Percentiles rank a stretch among this genome's conserved stretches.
phyloP scores from a whole-genome alignment of 2,113 vertebrate genomes.

The Hippoglossus stenolepis region DNA sequence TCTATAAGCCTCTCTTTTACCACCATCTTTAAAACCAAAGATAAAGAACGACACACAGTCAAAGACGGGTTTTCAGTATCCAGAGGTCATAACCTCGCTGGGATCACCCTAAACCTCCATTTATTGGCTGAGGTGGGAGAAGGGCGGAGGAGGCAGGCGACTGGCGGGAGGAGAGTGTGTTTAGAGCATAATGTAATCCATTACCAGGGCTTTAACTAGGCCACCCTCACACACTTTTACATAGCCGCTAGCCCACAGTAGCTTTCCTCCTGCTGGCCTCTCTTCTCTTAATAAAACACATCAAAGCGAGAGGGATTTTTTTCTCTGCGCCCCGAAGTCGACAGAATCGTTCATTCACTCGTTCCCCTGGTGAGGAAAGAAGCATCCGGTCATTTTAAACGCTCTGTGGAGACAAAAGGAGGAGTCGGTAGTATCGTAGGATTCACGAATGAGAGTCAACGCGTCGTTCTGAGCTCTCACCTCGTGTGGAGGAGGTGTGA shows the following conservation, averaged over 20 bases:
- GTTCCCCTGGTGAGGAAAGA: background rate
- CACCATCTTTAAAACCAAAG: background rate
- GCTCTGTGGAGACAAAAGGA: background rate
- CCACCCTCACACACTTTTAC: conserved; percentile 28
- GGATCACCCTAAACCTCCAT: conserved; percentile 2
- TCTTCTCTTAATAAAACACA: conserved; percentile 3
- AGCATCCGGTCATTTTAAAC: background rate
- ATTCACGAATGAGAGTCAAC: conserved; percentile 45
- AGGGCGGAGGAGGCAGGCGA: conserved; percentile 19
- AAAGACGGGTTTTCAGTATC: background rate
- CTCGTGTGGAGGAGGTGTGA: conserved; percentile 65
- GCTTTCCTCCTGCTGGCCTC: conserved; percentile 5
- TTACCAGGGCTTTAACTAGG: conserved; percentile 42
- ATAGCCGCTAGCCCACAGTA: conserved; percentile 3
- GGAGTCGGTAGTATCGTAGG: background rate
- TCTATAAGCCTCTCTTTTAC: background rate
- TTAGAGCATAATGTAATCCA: conserved; percentile 45
- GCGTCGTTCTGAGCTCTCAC: conserved; percentile 52
- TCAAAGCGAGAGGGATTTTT: conserved; percentile 14
- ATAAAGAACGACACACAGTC: too few species aligned
- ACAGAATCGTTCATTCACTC: background rate
- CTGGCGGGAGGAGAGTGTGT: conserved; percentile 21
- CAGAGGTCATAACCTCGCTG: background rate
- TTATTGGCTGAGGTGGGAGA: conserved; percentile 19
- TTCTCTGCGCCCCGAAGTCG: background rate